These are phyloP conservation scores for Clivina fossor DNA, from an alignment of 2,888 invertebrate genomes.

Conservation along the genomic window DNA sequence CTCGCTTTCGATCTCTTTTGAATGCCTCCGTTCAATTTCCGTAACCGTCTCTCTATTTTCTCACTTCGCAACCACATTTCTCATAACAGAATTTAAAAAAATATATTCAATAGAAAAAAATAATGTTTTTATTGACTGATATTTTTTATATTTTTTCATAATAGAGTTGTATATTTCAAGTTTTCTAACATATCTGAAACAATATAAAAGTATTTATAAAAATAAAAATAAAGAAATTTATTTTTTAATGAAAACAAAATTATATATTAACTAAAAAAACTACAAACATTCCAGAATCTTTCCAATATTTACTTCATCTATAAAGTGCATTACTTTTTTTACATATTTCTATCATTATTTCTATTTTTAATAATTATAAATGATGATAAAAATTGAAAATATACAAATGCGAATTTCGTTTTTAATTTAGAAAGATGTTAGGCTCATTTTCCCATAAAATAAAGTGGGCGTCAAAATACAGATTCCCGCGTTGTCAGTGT, in stretches of 20 bases:
- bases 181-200: constrained; percentile 26
- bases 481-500: constrained; percentile 49
- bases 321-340: no score
- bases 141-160: constrained; percentile 11
- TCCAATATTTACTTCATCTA: no score
- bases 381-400: constrained; percentile 24
- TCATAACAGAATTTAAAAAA: constrained; percentile 36
- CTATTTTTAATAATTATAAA: constrained; percentile 29
- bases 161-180: constrained; percentile 9
- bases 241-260: no score
- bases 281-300: no score
- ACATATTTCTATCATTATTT: constrained; percentile 30
- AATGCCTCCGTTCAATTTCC: constrained; percentile 46
- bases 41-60: constrained; percentile 62
- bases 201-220: no score
- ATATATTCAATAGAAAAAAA: no score
- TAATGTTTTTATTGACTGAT: no score
- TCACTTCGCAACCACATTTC: constrained; percentile 70
- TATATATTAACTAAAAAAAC: no score
- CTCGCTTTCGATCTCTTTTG: constrained; percentile 44
- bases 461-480: constrained; percentile 46
- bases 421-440: constrained; percentile 44
- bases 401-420: constrained; percentile 41
- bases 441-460: constrained; percentile 41
- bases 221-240: no score